A percentile compares a stretch with the other conserved stretches of the same genome.
phyloP scores from a whole-genome alignment of 2,888 invertebrate species.

The Pseudococcus viburni region DNA sequence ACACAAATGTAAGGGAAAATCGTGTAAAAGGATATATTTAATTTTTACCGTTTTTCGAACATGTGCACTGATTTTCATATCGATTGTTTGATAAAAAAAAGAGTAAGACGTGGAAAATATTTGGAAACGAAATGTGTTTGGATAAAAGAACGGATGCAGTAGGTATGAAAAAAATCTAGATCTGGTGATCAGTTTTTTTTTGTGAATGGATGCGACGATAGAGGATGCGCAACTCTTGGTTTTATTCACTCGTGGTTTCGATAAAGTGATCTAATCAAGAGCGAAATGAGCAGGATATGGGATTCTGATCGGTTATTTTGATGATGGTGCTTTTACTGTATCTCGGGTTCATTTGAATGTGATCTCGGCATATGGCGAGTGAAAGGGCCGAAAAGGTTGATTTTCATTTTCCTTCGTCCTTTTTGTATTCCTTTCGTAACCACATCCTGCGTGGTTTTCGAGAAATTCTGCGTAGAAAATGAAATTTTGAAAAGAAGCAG shows the following conservation, averaged over 20 bases:
- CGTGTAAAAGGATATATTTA: constrained; percentile 2
- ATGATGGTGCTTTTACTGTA: background rate
- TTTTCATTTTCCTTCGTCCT: background rate
- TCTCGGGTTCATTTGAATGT: background rate
- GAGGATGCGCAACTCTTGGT: background rate
- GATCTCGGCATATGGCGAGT: background rate
- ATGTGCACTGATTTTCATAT: constrained; percentile 32
- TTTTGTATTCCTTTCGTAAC: background rate
- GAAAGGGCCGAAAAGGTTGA: background rate
- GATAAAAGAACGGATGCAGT: constrained; percentile 39
- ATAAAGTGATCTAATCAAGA: background rate
- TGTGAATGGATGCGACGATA: background rate
- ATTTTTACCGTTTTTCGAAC: constrained; percentile 44
- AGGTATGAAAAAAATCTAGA: background rate
- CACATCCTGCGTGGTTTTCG: background rate
- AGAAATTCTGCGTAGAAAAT: background rate
- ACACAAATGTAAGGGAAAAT: background rate
- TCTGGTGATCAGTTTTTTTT: background rate
- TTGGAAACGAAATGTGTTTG: background rate
- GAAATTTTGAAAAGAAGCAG: background rate
- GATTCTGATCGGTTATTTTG: background rate
- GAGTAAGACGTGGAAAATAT: background rate
- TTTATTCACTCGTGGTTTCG: background rate
- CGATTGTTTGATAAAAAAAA: constrained; percentile 22
- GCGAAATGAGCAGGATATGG: constrained; percentile 29